Evolutionary conservation across 2,888 invertebrate genomes (phyloP), one percentile per base, ranked within the genome.

Genomic region (Onchidella celtica): DNA sequence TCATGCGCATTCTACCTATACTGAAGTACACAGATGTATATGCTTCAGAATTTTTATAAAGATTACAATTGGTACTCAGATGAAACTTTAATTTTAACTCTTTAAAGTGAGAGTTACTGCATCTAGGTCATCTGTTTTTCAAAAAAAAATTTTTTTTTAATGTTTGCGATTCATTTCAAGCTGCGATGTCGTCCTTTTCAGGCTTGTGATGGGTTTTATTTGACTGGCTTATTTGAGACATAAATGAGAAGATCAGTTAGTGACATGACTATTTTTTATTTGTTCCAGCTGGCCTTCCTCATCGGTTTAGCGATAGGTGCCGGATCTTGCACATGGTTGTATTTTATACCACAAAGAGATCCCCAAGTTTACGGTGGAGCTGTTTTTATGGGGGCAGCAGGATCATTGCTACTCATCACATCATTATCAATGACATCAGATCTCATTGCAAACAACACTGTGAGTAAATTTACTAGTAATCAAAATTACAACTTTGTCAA

Each of bases 361-460:
- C 14, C 65, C 29, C 81, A 86, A 63, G 88, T 97, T 85, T 97
- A 96, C 93, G 94, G 95, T 47, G 95, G 96, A 59, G 96, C 96
- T 40, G 93, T 96, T 32, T 92, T 97, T 68, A 95, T 97, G 92
- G 98, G 98, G 82, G 95, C 96, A 59, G 97, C 97, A 38, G 96
- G 97, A 91, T 96, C 97, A 0, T 96, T 97, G 55, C 96, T 98
- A 74, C 95, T 98, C 91, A 96, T 98, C 2, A 97, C 97, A 63
- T 97, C 97, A 89, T 94, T 98, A 68, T 96, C 97, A 85, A 95
- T 98, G 84, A 97, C 97, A 0, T 97, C 98, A 0, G 97, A 98
- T 93, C 95, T 98, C 88, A 98, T 98, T 86, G 97, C 97, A 61
- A 95, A 95, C 2, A 96, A 97, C 93, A 96, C 96, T 0, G 94